Conservation (phyloP, 2,113 vertebrate species). For the Erinaceus europaeus region DNA sequence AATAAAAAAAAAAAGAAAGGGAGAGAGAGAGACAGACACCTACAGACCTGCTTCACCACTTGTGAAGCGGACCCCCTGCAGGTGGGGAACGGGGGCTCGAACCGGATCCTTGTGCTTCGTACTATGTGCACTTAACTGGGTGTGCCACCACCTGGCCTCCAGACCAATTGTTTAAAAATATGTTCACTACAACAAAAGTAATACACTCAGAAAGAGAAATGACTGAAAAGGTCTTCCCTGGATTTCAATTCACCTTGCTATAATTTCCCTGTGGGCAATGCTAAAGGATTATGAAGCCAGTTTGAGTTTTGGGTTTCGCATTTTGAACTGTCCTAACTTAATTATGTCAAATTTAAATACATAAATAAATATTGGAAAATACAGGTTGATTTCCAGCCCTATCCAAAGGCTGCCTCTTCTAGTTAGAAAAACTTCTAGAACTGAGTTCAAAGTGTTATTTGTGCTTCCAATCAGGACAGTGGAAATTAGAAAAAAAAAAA, state of each 20-base stretch:
- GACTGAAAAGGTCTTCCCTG: neutral
- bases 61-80: no score
- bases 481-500: neutral
- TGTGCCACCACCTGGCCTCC: no score
- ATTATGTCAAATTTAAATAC: neutral
- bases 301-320: neutral
- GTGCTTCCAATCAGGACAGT: neutral
- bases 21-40: no score
- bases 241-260: neutral
- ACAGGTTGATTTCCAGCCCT: neutral
- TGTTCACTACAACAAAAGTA: neutral
- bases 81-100: no score
- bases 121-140: no score
- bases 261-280: neutral
- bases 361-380: conserved; percentile 4
- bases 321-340: neutral
- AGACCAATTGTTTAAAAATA: neutral
- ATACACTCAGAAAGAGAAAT: neutral
- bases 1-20: no score
- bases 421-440: neutral
- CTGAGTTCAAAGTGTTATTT: neutral
- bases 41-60: no score
- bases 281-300: neutral
- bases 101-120: no score
- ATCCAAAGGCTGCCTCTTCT: neutral